These are phyloP conservation scores for Brachionus sp. DNA, from an alignment of 1,140 invertebrate genomes.

Conservation along the genomic window DNA sequence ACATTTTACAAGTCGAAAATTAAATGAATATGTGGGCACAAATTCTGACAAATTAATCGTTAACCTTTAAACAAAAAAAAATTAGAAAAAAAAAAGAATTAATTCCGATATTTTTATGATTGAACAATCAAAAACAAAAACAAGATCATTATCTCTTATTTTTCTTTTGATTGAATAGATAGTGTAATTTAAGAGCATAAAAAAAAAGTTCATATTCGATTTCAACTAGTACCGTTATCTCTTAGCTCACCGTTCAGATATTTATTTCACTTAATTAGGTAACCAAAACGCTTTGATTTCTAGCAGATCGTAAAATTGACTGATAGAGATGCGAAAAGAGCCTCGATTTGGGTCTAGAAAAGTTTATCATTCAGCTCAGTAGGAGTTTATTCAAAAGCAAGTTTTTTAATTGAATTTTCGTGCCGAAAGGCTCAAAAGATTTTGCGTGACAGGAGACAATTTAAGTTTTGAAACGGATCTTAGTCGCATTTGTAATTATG, in stretches of 20 bases:
- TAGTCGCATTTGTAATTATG: background rate
- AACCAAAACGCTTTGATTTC: background rate
- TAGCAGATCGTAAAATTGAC: background rate
- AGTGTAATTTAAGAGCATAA: conserved; percentile 22
- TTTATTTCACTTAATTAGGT: conserved; percentile 27
- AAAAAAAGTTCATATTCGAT: background rate
- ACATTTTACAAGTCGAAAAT: background rate
- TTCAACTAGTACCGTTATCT: conserved; percentile 24
- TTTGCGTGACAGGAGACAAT: conserved; percentile 29
- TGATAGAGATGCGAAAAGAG: background rate
- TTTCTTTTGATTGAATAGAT: conserved; percentile 27
- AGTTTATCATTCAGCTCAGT: background rate
- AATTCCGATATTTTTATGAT: conserved; percentile 24
- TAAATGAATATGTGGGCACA: background rate
- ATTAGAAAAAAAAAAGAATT: background rate
- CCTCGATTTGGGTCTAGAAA: background rate
- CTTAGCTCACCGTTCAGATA: conserved; percentile 5
- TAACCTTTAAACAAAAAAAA: background rate
- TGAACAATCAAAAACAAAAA: conserved; percentile 31
- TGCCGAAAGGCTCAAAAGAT: background rate
- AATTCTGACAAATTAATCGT: background rate
- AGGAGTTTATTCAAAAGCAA: background rate
- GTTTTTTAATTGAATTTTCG: background rate
- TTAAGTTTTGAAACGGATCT: conserved; percentile 3
- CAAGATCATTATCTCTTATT: background rate